A percentile compares a stretch with the other conserved stretches of the same genome.
Evolutionary conservation across 2,797 vertebrate species (phyloP).

Genomic region (Acanthornis magna): DNA sequence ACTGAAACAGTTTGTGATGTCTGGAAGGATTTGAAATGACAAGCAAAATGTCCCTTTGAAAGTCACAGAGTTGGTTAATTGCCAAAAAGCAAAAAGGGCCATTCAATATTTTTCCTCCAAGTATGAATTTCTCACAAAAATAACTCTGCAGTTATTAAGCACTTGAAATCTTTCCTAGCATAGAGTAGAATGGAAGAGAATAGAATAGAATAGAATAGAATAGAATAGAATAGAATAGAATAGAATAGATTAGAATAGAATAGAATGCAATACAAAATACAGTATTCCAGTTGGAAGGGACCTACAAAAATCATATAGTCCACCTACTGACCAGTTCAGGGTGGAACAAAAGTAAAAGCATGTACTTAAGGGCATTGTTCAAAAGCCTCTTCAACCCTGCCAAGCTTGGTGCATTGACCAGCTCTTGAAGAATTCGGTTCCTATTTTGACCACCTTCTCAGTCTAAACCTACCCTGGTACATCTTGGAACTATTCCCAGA

Average conservation of each 20-base stretch:
- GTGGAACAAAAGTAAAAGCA: neutral
- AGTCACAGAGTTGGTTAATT: neutral
- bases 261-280: neutral
- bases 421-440: neutral
- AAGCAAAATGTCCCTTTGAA: neutral
- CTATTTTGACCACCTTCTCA: neutral
- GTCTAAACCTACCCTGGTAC: neutral
- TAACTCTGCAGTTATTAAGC: neutral
- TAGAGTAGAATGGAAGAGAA: neutral
- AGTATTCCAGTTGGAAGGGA: neutral
- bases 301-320: neutral
- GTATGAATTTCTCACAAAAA: neutral
- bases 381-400: neutral
- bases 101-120: neutral
- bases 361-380: neutral
- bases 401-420: neutral
- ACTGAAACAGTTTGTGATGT: neutral
- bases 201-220: neutral
- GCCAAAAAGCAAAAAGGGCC: neutral
- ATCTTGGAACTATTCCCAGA: neutral
- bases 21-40: neutral
- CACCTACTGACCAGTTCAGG: neutral
- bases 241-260: neutral
- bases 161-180: neutral
- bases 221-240: neutral